Evolutionary conservation across 2,888 invertebrate genomes (phyloP).

Genomic region (Incurvaria masculella): DNA sequence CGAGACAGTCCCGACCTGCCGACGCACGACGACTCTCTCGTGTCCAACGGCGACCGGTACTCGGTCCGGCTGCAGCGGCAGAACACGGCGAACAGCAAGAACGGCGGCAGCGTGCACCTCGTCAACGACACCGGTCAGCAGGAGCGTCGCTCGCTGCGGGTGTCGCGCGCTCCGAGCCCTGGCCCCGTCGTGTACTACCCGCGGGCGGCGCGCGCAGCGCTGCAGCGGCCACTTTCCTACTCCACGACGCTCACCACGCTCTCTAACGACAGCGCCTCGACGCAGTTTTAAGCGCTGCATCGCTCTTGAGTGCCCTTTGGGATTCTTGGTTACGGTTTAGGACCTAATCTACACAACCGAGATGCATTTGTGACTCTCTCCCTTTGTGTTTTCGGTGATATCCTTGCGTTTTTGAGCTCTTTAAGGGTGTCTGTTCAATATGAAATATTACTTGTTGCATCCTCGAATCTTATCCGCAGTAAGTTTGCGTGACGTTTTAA

Average conservation of each 20-base stretch:
- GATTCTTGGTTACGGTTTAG: too few species aligned
- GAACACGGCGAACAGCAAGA: slow-evolving; percentile 11
- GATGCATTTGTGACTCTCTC: too few species aligned
- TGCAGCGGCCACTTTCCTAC: slow-evolving; percentile 9
- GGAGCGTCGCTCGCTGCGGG: slow-evolving; percentile 29
- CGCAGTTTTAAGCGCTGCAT: too few species aligned
- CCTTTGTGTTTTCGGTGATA: too few species aligned
- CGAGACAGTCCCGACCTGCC: slow-evolving; percentile 59
- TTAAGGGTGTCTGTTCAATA: too few species aligned
- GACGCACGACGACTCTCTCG: slow-evolving; percentile 80
- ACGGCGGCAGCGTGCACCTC: slow-evolving; percentile 27
- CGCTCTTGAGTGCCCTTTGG: too few species aligned
- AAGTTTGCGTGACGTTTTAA: too few species aligned
- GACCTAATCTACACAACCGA: too few species aligned
- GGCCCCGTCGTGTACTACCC: slow-evolving; percentile 44
- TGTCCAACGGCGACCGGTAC: slow-evolving; percentile 74
- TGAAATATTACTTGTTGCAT: too few species aligned
- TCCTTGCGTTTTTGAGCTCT: too few species aligned
- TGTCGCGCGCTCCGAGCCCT: slow-evolving; percentile 35
- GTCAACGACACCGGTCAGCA: slow-evolving; percentile 7
- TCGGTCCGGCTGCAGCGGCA: slow-evolving; percentile 58
- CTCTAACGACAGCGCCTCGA: slow-evolving; percentile 1
- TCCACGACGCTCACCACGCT: slow-evolving; percentile 12
- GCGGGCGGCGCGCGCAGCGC: slow-evolving; percentile 16
- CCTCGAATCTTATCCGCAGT: too few species aligned